phyloP scores from a whole-genome alignment of 2,113 vertebrate species.

The Prolemur simus region DNA sequence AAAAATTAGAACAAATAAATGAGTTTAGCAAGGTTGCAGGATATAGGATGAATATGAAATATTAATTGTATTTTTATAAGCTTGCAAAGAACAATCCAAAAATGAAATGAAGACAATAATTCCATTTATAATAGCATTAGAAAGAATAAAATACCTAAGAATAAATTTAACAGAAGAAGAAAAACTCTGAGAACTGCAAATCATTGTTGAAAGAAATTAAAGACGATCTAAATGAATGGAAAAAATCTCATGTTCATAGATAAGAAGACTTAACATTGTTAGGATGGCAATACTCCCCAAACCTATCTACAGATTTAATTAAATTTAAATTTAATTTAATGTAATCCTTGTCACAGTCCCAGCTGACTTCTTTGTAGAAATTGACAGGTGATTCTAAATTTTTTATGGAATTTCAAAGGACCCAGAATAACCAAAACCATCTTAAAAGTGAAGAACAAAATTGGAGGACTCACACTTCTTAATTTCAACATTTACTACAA shows the following conservation, averaged over 20 bases:
- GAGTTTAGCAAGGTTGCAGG: neutral
- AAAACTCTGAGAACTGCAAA: neutral
- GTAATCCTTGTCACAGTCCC: neutral
- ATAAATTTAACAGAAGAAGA: neutral
- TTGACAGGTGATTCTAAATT: neutral
- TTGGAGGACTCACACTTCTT: neutral
- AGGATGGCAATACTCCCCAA: neutral
- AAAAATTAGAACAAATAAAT: neutral
- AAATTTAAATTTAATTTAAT: neutral
- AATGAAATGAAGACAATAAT: neutral
- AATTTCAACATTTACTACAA: neutral
- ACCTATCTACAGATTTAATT: too few species aligned
- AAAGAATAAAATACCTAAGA: neutral
- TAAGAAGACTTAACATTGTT: neutral
- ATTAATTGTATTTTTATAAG: neutral
- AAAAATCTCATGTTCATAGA: neutral
- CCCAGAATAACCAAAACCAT: neutral
- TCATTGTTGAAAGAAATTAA: neutral
- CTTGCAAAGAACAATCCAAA: neutral
- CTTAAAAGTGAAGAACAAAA: neutral
- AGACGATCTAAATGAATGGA: neutral
- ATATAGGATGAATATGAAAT: neutral
- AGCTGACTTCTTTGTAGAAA: neutral
- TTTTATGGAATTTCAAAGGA: neutral
- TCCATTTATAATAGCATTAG: neutral